Evolutionary conservation across 1,140 invertebrate species (phyloP).

Genomic region (Rhyacophila brunnea): DNA sequence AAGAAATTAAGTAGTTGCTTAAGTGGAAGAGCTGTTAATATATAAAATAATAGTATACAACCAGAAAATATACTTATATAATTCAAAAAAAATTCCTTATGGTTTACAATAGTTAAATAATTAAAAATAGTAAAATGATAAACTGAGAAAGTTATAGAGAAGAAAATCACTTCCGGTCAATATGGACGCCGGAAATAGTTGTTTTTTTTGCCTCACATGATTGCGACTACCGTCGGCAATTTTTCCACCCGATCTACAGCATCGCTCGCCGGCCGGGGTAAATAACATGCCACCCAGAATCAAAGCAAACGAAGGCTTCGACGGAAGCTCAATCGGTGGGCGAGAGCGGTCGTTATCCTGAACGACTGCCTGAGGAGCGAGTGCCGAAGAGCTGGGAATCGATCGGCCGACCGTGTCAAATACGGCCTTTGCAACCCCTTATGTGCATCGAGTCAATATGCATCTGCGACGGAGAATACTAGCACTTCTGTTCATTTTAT

Average conservation of each 20-base stretch:
- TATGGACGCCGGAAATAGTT: conserved; percentile 31
- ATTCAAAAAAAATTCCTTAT: too few relatives aligned
- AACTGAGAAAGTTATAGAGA: conserved; percentile 12
- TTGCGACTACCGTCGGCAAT: conserved; percentile 8
- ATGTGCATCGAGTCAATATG: too few relatives aligned
- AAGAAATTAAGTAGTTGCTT: too few relatives aligned
- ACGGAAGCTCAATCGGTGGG: conserved; percentile 9
- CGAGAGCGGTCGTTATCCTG: conserved; percentile 26
- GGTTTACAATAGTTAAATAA: too few relatives aligned
- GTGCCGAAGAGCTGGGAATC: neutral
- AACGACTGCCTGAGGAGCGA: neutral
- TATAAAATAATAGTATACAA: too few relatives aligned
- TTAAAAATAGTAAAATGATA: too few relatives aligned
- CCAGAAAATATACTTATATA: too few relatives aligned
- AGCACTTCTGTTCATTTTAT: too few relatives aligned
- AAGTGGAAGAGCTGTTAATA: too few relatives aligned
- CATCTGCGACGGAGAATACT: too few relatives aligned
- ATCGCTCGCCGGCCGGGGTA: neutral
- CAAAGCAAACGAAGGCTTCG: conserved; percentile 15
- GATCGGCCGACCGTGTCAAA: neutral
- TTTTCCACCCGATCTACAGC: neutral
- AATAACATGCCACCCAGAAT: conserved; percentile 24
- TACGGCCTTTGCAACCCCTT: neutral
- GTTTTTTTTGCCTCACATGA: conserved; percentile 23
- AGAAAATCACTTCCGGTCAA: conserved; percentile 31